Base-by-base conservation (phyloP, 2,888 invertebrate species). In the Parnassius smintheus region DNA sequence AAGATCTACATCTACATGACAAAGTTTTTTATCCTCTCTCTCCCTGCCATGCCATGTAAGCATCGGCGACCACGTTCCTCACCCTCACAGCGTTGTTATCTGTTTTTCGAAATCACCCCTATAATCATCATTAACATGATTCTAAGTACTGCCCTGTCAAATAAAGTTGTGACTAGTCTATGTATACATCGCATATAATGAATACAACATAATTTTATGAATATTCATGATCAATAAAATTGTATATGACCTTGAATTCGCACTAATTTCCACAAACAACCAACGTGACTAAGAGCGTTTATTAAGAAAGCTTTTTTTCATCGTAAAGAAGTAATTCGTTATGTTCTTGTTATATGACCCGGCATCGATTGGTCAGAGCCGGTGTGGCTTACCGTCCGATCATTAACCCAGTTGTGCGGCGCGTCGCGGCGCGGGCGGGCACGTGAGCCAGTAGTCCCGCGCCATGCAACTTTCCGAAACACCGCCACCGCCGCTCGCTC, bases 401-500 rank as follows among this genome's bases (percentile, higher is more conserved):
- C 90, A 90, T 91, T 91, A 91, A 90, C 91, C 91, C 90, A 91
- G 91, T 91, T 88, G 89, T 81, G 80, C 77, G 81, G 80, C 85
- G 86, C 79, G 80, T 77, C 81, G 85, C 87, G 89, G 83, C 87
- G 86, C 85, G 86, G 83, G 78, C 78, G 85, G 89, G 82, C 86
- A 83, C 81, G 83, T 72, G 72, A 75, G 75, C 75, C 65, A 55
- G 65, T 71, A 74, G 67, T 72, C 67, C 73, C 73, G 68, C 83
- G 80, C 75, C 82, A 91, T 91, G 91, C 91, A 91, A 83, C 82
- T 88, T 76, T 89, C 87, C 69, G 90, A 87, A 79, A 81, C 85
- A 73, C 91, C 88, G 74, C 90, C 90, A 70, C 91, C 90, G 68
- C 91, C 90, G 64, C 92, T 96, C 65, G 96, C 96, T 54, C 95